A percentile compares a stretch with the other conserved stretches of the same genome.
Conservation (phyloP, 2,797 vertebrate genomes). For the Ciconia nigra region DNA sequence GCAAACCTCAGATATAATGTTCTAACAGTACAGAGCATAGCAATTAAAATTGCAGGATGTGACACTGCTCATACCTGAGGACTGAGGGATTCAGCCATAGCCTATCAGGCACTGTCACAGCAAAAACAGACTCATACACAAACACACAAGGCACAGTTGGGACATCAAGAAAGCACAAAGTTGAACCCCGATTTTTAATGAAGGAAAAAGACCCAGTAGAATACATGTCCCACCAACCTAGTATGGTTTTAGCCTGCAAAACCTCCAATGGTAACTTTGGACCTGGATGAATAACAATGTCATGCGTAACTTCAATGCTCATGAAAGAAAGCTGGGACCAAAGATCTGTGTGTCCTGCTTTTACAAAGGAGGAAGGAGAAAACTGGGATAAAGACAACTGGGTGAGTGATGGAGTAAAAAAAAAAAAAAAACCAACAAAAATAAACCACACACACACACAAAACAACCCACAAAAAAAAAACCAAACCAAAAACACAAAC, state of each 20-base stretch:
- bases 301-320: not conserved
- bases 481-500: not conserved
- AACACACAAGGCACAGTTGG: not conserved
- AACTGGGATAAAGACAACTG: not conserved
- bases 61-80: constrained; percentile 43
- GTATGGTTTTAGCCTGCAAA: not conserved
- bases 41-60: constrained; percentile 61
- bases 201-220: not conserved
- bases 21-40: not conserved
- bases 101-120: not conserved
- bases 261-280: not conserved
- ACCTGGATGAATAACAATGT: not conserved
- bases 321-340: not conserved
- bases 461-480: too few relatives aligned
- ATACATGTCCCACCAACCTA: not conserved
- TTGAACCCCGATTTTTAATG: not conserved
- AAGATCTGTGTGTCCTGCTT: not conserved
- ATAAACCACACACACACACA: too few relatives aligned
- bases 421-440: too few relatives aligned
- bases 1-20: not conserved
- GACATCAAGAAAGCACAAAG: not conserved
- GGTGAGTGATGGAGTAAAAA: not conserved
- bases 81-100: constrained; percentile 5
- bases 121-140: not conserved
- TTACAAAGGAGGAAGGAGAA: not conserved